Conservation (phyloP, 1,140 invertebrate genomes). For the Euura saliciscinereae region DNA sequence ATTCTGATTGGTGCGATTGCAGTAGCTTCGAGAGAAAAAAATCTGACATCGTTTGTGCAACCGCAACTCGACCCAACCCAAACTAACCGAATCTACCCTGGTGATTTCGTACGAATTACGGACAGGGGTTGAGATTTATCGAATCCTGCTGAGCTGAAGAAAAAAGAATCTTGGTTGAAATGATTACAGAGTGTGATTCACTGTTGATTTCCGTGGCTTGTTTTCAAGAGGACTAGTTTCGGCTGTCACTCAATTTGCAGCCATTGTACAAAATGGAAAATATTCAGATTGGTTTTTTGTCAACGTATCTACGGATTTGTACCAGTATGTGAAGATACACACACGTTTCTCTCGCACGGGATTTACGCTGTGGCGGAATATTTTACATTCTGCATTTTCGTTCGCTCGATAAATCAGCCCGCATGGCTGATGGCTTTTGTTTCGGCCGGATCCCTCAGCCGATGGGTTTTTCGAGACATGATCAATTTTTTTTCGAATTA, state of each 20-base stretch:
- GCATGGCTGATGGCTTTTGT: slow-evolving; percentile 4
- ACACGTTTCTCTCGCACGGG: too few species aligned
- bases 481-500: not conserved
- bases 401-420: slow-evolving; percentile 4
- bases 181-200: not conserved
- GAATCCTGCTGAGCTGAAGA: not conserved
- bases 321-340: too few species aligned
- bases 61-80: not conserved
- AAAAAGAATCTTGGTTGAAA: not conserved
- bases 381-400: slow-evolving; percentile 5
- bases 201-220: not conserved
- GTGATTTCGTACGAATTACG: not conserved
- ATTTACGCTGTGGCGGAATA: not conserved
- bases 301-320: not conserved
- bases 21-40: not conserved
- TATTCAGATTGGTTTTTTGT: not conserved
- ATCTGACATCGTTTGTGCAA: not conserved
- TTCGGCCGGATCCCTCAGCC: not conserved
- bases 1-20: too few species aligned
- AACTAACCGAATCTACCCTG: not conserved
- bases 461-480: not conserved
- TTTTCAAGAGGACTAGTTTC: slow-evolving; percentile 3
- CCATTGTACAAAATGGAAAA: not conserved
- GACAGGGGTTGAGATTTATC: not conserved
- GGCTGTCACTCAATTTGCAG: not conserved